Evolutionary conservation across 2,888 invertebrate genomes (phyloP), one percentile per base, ranked within the genome.

Genomic region (Nectonema munidae): DNA sequence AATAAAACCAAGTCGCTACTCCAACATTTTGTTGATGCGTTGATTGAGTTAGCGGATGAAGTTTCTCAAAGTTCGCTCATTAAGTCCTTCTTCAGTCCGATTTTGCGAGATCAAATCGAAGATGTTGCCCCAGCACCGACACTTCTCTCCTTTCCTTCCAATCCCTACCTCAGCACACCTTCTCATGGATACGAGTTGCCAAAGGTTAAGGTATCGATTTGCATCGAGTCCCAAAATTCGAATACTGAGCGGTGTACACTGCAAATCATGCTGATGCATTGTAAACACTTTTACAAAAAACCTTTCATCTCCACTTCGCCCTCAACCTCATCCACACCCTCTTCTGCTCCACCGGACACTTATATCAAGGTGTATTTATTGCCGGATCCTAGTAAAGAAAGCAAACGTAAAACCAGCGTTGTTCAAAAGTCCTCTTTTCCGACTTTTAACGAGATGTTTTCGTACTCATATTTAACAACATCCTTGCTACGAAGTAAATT

Each of bases 51-150:
- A 50, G 71, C 77, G 1, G 71, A 75, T 46, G 86, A 89, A 61
- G 77, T 95, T 47, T 70, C 77, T 0, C 83, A 89, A 59, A 55
- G 57, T 4, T 79, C 83, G 55, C 63, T 95, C 39, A 81, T 95
- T 1, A 89, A 89, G 54, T 95, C 89, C 1, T 95, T 95, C 62
- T 89, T 89, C 61, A 95, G 95, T 59, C 81, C 86, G 2, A 57
- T 89, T 43, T 58, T 83, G 43, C 61, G 86, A 44, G 89, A 89
- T 57, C 81, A 83, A 56, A 75, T 79, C 53, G 74, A 74, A 9
- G 41, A 41, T 15, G 43, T 40, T 39, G 29, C 3, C 21, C 19
- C 20, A n/a, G n/a, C n/a, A n/a, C n/a, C n/a, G n/a, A n/a, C n/a
- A n/a, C n/a, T n/a, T n/a, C n/a, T n/a, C n/a, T n/a, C n/a, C n/a